phyloP scores from a whole-genome alignment of 2,888 invertebrate species.

The Sinelater perroti region DNA sequence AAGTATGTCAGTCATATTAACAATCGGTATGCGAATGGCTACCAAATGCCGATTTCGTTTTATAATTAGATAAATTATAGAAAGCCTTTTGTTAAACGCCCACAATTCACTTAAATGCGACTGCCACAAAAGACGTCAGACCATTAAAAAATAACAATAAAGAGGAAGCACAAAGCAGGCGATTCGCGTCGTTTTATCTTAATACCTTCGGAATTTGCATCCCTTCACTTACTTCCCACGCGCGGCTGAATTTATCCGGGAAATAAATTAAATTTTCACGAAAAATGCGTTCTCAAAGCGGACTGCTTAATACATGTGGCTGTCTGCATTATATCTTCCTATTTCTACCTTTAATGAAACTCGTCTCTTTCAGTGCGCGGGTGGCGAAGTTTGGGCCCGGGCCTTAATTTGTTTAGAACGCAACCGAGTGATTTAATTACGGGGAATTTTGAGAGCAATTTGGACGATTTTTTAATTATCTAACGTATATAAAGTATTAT shows the following conservation, averaged over 20 bases:
- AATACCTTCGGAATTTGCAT: slow-evolving; percentile 26
- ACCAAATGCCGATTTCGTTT: no score
- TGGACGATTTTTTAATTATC: no score
- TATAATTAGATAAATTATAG: no score
- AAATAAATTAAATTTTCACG: slow-evolving; percentile 46
- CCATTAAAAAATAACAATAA: slow-evolving; percentile 24
- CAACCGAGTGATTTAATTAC: slow-evolving; percentile 14
- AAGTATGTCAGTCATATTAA: no score
- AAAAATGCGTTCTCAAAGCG: slow-evolving; percentile 40
- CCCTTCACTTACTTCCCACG: slow-evolving; percentile 29
- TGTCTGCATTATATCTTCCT: slow-evolving; percentile 15
- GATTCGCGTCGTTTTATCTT: slow-evolving; percentile 25
- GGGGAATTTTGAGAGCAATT: slow-evolving; percentile 8
- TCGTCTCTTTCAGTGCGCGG: background rate
- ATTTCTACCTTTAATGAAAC: slow-evolving; percentile 13
- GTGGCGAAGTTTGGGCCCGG: background rate
- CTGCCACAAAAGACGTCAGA: background rate
- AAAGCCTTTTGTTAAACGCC: no score
- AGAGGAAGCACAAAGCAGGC: slow-evolving; percentile 17
- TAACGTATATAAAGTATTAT: no score
- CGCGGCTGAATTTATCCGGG: slow-evolving; percentile 34
- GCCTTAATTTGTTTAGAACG: slow-evolving; percentile 8
- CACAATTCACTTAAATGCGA: no score
- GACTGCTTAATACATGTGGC: slow-evolving; percentile 17
- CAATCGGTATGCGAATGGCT: no score